phyloP scores from a whole-genome alignment of 2,888 invertebrate species.

The Parelbella ahira region DNA sequence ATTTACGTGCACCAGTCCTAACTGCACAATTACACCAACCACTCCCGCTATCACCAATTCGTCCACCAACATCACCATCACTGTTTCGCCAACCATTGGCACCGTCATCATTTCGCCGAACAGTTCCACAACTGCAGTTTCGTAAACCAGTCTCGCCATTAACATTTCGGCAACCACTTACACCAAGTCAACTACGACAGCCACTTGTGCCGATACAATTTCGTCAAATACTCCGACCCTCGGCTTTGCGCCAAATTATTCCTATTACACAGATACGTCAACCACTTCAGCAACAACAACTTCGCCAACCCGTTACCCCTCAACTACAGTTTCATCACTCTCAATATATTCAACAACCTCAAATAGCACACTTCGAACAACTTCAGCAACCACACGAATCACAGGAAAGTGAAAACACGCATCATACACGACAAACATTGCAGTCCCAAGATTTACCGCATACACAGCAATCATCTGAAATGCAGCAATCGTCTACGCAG shows the following conservation, averaged over 20 bases:
- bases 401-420: no score
- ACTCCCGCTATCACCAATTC: no score
- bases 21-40: neutral
- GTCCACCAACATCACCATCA: no score
- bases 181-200: conserved; percentile 14
- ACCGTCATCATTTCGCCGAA: no score
- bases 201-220: conserved; percentile 24
- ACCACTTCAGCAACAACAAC: neutral
- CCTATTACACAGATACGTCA: conserved; percentile 13
- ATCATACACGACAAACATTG: conserved; percentile 8
- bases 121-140: conserved; percentile 14
- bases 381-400: neutral
- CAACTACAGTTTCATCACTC: no score
- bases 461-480: neutral
- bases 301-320: no score
- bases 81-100: no score
- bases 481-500: no score
- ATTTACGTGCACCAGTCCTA: no score
- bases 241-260: no score
- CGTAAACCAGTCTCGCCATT: conserved; percentile 4
- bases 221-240: conserved; percentile 17
- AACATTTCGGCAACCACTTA: conserved; percentile 2
- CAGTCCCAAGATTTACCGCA: neutral
- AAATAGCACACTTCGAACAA: neutral
- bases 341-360: neutral